These are phyloP conservation scores for Brenthis ino DNA, from an alignment of 2,888 invertebrate genomes.

Conservation along the genomic window DNA sequence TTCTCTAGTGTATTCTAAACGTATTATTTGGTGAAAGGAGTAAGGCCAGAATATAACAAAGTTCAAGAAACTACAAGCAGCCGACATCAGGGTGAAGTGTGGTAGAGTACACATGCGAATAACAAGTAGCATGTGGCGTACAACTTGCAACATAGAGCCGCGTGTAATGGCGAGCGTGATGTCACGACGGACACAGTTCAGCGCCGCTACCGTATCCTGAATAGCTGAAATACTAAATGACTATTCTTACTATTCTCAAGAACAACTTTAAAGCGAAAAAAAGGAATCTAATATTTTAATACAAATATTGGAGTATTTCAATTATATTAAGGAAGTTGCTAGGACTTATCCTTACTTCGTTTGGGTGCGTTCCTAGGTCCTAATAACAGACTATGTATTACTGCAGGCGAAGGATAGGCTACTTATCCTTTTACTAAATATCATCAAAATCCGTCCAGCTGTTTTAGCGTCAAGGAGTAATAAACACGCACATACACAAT, in stretches of 20 bases:
- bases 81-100: conserved; percentile 70
- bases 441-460: too few relatives aligned
- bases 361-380: too few relatives aligned
- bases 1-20: conserved; percentile 13
- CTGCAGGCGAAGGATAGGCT: too few relatives aligned
- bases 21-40: conserved; percentile 14
- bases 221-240: conserved; percentile 36
- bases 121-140: conserved; percentile 38
- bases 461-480: too few relatives aligned
- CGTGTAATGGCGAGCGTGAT: conserved; percentile 65
- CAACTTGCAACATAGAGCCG: conserved; percentile 35
- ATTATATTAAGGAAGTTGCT: too few relatives aligned
- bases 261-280: not conserved
- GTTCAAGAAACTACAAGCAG: conserved; percentile 48
- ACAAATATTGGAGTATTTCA: too few relatives aligned
- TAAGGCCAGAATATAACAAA: conserved; percentile 36
- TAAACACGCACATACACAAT: too few relatives aligned
- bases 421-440: too few relatives aligned
- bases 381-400: too few relatives aligned
- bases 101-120: conserved; percentile 42
- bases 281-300: too few relatives aligned
- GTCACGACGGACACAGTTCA: conserved; percentile 44
- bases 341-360: too few relatives aligned
- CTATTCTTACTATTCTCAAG: conserved; percentile 20
- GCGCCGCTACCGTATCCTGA: conserved; percentile 37